These are phyloP conservation scores for Drosophila pseudoobscura DNA, from an alignment of 1,140 invertebrate genomes.

Conservation along the genomic window DNA sequence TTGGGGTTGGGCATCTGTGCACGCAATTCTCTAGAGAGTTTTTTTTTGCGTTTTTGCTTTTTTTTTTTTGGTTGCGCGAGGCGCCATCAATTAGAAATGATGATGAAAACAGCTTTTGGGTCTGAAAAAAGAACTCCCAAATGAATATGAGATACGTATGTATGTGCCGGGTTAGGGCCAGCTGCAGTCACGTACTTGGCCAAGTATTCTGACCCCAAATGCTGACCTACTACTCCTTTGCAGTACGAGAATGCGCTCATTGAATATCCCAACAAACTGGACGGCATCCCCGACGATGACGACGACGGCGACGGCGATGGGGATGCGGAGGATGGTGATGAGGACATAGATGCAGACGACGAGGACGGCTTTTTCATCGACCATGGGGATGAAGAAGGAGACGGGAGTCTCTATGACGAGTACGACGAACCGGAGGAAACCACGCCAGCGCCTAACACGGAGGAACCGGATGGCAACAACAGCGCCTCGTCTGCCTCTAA, in stretches of 20 bases:
- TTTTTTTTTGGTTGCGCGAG: conserved; percentile 12
- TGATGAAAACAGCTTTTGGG: conserved; percentile 55
- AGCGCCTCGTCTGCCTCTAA: conserved; percentile 44
- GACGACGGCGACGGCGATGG: conserved; percentile 34
- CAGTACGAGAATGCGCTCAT: conserved; percentile 66
- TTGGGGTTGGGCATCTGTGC: conserved; percentile 31
- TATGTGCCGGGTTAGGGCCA: conserved; percentile 18
- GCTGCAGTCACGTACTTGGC: conserved; percentile 67
- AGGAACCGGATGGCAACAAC: conserved; percentile 7
- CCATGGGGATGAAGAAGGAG: conserved; percentile 15
- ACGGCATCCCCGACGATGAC: conserved; percentile 44
- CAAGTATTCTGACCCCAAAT: conserved; percentile 61
- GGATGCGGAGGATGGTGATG: conserved; percentile 15
- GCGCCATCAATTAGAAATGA: conserved; percentile 73
- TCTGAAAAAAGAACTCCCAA: conserved; percentile 40
- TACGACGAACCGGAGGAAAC: conserved; percentile 34
- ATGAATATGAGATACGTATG: conserved; percentile 18
- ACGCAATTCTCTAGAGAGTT: conserved; percentile 32
- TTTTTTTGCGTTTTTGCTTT: neutral
- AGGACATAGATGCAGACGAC: conserved; percentile 27
- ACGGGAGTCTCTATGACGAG: conserved; percentile 3
- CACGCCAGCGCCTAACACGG: neutral
- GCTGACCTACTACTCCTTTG: conserved; percentile 26
- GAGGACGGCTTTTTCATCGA: conserved; percentile 17
- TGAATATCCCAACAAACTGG: conserved; percentile 59